Evolutionary conservation across 2,113 vertebrate species (phyloP).

Genomic region (Sturnira hondurensis): DNA sequence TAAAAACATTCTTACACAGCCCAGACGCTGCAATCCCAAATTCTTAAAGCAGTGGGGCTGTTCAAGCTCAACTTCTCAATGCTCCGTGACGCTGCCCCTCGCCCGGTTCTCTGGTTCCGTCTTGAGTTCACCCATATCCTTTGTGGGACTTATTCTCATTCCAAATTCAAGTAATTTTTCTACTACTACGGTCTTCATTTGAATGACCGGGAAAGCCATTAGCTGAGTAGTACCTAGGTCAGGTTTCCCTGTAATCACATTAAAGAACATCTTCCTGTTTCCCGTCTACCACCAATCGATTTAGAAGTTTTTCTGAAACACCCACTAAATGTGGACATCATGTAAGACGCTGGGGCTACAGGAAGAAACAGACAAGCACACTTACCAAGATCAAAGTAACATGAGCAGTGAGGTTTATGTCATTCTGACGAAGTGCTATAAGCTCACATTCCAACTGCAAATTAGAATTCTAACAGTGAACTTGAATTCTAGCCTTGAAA

Average conservation of each 20-base stretch:
- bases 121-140: neutral
- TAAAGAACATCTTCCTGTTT: neutral
- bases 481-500: slow-evolving; percentile 30
- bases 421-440: neutral
- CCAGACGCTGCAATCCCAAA: neutral
- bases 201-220: neutral
- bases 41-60: neutral
- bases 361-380: neutral
- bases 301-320: neutral
- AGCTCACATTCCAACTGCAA: neutral
- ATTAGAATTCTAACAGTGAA: neutral
- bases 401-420: neutral
- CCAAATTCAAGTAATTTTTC: neutral
- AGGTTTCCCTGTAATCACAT: neutral
- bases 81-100: neutral
- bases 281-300: neutral
- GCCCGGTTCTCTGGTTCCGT: neutral
- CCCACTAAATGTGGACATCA: neutral
- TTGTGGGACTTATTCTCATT: neutral
- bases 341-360: neutral
- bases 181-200: neutral
- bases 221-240: neutral
- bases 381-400: neutral
- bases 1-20: neutral
- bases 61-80: neutral